Base-by-base conservation (phyloP, 2,888 invertebrate species). In the Platycheirus albimanus region DNA sequence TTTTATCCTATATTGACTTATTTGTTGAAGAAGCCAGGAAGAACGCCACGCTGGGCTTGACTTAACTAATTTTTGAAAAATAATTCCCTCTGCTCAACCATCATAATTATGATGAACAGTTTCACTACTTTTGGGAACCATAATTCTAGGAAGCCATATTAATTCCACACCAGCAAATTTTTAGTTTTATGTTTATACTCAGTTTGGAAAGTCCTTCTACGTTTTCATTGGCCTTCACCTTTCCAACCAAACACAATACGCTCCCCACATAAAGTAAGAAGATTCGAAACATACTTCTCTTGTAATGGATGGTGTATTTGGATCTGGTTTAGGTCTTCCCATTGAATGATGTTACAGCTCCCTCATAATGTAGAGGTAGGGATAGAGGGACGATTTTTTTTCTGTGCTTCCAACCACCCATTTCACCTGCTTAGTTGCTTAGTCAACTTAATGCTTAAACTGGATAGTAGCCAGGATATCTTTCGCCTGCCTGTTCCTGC, bases 311-410 rank as follows among this genome's bases (percentile, higher is more conserved):
- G 71, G 56, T 74, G 78, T 78, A 67, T 69, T 74, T 51, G 69
- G 51, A 63, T 78, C 78, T 83, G 69, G 78, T 51, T 63, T 63
- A 49, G 67, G 77, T 74, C 51, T 64, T 69, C 56, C 43, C 3
- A 72, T 78, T 83, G 78, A 83, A 83, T 83, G 78, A 83, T 74
- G 72, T n/a, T n/a, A n/a, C n/a, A n/a, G 69, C 63, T 78, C 56
- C 69, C 67, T 28, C 45, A 38, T 36, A 6, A 33, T 5, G 5
- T 24, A 24, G 24, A 4, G 24, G n/a, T n/a, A n/a, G n/a, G 6
- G 24, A 24, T 24, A 6, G 24, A 15, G 36, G 49, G 36, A 20
- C 13, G 41, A n/a, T 5, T 13, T 8, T 13, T 19, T 10, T 15
- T 19, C 8, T 45, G 3, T 45, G 1, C 8, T 8, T 58, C 8